A percentile compares a stretch with the other conserved stretches of the same genome.
phyloP scores from a whole-genome alignment of 2,888 invertebrate genomes.

The Pristionchus maxplancki region DNA sequence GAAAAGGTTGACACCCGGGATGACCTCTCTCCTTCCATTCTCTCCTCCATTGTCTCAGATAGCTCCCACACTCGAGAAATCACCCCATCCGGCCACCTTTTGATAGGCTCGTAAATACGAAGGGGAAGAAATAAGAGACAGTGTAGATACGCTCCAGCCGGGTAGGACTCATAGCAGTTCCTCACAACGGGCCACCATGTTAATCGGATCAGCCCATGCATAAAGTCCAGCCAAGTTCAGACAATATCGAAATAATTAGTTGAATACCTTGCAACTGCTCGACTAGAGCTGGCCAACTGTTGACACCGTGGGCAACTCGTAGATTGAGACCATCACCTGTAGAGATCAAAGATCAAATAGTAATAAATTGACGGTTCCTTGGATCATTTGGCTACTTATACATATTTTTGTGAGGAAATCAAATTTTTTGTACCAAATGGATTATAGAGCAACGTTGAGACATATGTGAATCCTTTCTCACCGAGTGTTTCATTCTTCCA shows the following conservation, averaged over 20 bases:
- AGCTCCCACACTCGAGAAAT: slow-evolving; percentile 36
- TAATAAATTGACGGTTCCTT: no score
- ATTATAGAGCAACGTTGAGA: neutral
- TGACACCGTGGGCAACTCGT: slow-evolving; percentile 68
- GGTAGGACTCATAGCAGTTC: neutral
- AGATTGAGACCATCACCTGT: slow-evolving; percentile 67
- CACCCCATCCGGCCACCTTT: slow-evolving; percentile 10
- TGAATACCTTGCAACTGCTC: slow-evolving; percentile 67
- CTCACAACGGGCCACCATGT: no score
- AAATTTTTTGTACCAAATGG: no score
- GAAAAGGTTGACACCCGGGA: slow-evolving; percentile 17
- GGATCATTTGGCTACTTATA: no score
- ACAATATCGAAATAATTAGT: no score
- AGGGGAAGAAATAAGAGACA: neutral
- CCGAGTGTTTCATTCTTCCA: slow-evolving; percentile 69
- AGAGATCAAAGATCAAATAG: slow-evolving; percentile 33
- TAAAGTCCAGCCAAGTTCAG: no score
- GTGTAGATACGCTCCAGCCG: slow-evolving; percentile 1
- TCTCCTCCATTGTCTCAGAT: slow-evolving; percentile 4
- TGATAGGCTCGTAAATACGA: neutral
- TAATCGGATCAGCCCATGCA: no score
- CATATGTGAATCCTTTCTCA: neutral
- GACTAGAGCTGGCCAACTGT: slow-evolving; percentile 68
- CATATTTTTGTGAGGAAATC: no score
- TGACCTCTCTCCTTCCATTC: slow-evolving; percentile 18